phyloP scores from a whole-genome alignment of 2,113 vertebrate genomes.

The Macrotis lagotis region DNA sequence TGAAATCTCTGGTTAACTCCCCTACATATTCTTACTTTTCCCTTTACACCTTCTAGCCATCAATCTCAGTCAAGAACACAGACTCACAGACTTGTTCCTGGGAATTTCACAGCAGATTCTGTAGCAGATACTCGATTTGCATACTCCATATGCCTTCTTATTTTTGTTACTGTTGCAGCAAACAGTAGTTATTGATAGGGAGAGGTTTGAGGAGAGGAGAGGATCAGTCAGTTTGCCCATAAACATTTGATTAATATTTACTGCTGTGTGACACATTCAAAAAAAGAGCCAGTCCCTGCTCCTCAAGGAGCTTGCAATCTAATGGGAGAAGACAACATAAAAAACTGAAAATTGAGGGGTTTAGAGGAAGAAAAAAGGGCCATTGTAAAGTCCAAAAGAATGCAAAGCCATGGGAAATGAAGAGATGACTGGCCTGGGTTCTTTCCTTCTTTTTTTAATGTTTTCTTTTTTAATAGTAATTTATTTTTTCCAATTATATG shows the following conservation, averaged over 20 bases:
- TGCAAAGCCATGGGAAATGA: not conserved
- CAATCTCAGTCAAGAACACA: not conserved
- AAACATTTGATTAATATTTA: not conserved
- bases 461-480: too few species aligned
- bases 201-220: not conserved
- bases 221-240: not conserved
- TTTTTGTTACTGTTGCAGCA: not conserved
- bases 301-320: not conserved
- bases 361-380: not conserved
- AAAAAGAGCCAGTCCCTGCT: not conserved
- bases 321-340: not conserved
- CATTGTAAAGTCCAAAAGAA: not conserved
- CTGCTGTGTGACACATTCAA: not conserved
- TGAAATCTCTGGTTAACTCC: not conserved
- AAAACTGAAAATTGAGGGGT: not conserved
- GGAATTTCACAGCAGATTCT: not conserved
- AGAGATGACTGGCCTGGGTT: not conserved
- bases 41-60: not conserved
- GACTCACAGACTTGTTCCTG: not conserved
- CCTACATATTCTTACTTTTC: not conserved
- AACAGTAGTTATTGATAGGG: not conserved
- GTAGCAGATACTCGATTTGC: not conserved
- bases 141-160: not conserved
- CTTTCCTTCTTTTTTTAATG: not conserved
- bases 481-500: too few species aligned